A percentile compares a stretch with the other conserved stretches of the same genome.
Evolutionary conservation across 2,888 invertebrate species (phyloP).

Genomic region (Hirtodrosophila histrioides): DNA sequence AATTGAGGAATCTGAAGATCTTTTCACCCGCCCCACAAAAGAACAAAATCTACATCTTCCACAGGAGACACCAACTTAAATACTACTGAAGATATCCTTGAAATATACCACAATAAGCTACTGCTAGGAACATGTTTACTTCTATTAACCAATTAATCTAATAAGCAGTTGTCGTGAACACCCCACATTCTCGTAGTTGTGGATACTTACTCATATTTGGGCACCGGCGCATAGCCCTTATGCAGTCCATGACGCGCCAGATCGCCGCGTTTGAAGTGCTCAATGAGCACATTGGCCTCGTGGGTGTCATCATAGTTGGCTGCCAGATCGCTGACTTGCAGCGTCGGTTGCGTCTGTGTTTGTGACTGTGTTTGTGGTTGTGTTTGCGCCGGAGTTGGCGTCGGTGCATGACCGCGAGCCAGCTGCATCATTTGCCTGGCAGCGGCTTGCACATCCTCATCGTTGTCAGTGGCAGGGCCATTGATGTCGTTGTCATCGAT

Average conservation of each 20-base stretch:
- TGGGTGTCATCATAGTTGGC: conserved; percentile 74
- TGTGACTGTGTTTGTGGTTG: conserved; percentile 12
- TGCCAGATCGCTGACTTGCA: conserved; percentile 70
- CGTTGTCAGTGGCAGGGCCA: conserved; percentile 40
- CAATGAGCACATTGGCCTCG: conserved; percentile 77
- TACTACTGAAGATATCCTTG: too few species aligned
- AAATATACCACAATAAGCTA: too few species aligned
- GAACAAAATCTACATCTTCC: too few species aligned
- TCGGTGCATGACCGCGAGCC: conserved; percentile 57
- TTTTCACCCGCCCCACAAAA: too few species aligned
- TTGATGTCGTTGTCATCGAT: conserved; percentile 52
- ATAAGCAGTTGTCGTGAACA: too few species aligned
- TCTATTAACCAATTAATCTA: too few species aligned
- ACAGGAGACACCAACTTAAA: too few species aligned
- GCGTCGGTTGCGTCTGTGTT: conserved; percentile 38
- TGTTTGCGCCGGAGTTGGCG: conserved; percentile 16
- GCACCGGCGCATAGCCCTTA: conserved; percentile 83
- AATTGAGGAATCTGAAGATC: too few species aligned
- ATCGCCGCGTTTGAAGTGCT: conserved; percentile 80
- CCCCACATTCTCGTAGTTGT: neutral
- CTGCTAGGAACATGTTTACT: too few species aligned
- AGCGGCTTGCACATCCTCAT: conserved; percentile 71
- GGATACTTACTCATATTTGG: conserved; percentile 83
- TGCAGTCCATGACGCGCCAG: conserved; percentile 75
- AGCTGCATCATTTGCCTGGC: conserved; percentile 77